phyloP scores from a whole-genome alignment of 2,797 vertebrate genomes.

The Urocyon cinereoargenteus region DNA sequence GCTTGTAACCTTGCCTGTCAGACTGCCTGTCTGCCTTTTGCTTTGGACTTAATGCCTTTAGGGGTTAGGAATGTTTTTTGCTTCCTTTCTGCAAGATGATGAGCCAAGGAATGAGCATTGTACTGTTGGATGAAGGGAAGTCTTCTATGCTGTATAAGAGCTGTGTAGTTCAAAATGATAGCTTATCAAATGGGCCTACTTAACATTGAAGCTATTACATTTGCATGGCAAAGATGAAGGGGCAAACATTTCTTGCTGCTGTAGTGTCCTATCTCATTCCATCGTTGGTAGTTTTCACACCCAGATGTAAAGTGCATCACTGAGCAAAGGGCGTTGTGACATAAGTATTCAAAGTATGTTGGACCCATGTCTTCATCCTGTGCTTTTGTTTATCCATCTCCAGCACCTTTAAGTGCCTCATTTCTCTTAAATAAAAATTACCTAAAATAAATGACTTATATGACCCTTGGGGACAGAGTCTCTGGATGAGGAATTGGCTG shows the following conservation, averaged over 20 bases:
- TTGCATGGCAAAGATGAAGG: not conserved
- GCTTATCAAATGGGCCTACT: not conserved
- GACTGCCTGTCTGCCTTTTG: not conserved
- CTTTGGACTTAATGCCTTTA: slow-evolving; percentile 42
- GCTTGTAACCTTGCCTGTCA: slow-evolving; percentile 11
- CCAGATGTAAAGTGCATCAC: not conserved
- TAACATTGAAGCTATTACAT: not conserved
- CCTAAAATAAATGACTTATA: slow-evolving; percentile 81
- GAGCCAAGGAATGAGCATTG: slow-evolving; percentile 37
- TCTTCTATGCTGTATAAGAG: not conserved
- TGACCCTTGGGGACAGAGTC: slow-evolving; percentile 77
- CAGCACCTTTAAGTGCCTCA: not conserved
- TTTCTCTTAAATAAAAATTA: slow-evolving; percentile 62
- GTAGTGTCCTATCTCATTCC: not conserved
- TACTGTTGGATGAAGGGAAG: not conserved
- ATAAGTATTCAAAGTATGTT: not conserved
- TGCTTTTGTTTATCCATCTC: slow-evolving; percentile 50
- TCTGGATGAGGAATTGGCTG: slow-evolving; percentile 79
- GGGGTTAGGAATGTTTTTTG: slow-evolving; percentile 30
- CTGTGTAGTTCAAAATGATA: slow-evolving; percentile 56
- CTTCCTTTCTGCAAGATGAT: slow-evolving; percentile 23
- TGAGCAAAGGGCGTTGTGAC: slow-evolving; percentile 33
- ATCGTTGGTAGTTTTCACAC: not conserved
- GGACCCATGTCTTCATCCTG: not conserved
- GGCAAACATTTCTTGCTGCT: not conserved